These are phyloP conservation scores for Melanotaenia parkinsoni DNA, from an alignment of 2,797 vertebrate species.

Conservation along the genomic window DNA sequence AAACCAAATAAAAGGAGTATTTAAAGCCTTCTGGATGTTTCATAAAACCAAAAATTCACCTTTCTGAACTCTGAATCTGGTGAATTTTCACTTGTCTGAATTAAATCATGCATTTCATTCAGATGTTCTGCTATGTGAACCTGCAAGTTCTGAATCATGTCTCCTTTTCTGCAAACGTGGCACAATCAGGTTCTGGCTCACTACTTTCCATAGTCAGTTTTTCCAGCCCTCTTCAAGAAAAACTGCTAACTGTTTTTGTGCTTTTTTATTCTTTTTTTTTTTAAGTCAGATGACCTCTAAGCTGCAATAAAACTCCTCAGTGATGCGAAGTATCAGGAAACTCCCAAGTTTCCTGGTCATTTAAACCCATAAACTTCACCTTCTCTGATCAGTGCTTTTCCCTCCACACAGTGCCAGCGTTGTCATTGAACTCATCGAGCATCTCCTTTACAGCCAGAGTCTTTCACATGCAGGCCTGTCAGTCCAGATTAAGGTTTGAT, in stretches of 20 bases:
- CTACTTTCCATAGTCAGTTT: neutral
- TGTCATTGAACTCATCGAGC: no score
- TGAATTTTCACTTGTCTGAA: neutral
- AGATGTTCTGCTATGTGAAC: neutral
- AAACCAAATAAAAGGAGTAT: neutral
- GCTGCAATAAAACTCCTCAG: neutral
- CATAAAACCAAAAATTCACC: slow-evolving; percentile 18
- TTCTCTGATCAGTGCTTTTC: neutral
- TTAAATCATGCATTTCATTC: neutral
- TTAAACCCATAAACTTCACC: neutral
- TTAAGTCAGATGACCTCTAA: neutral
- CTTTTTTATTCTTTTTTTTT: neutral
- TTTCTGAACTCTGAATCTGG: neutral
- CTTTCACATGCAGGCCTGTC: neutral
- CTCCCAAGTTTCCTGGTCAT: neutral
- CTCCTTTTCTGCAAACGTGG: neutral
- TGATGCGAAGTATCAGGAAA: neutral
- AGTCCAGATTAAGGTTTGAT: neutral
- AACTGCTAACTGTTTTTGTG: neutral
- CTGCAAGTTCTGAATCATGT: neutral
- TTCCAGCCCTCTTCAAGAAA: neutral
- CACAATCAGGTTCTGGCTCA: slow-evolving; percentile 3
- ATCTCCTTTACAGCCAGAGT: neutral
- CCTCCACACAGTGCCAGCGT: neutral
- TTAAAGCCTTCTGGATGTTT: neutral